Base-by-base conservation (phyloP, 2,888 invertebrate genomes). In the Oxyteleia sp. region DNA sequence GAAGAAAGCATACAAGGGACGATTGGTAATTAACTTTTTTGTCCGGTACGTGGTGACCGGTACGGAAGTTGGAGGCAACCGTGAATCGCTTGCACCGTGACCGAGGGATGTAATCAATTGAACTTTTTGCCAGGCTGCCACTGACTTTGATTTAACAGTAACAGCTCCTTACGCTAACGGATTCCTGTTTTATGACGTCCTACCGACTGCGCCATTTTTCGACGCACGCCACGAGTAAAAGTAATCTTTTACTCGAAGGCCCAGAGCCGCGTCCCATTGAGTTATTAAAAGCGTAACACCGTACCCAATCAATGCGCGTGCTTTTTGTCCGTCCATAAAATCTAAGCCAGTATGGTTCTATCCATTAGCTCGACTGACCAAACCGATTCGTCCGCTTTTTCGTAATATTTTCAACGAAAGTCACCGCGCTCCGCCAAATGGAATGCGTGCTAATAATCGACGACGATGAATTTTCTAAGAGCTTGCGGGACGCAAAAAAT, bases 11-110 rank as follows among this genome's bases (percentile, higher is more conserved):
- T 53, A 68, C 61, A 32, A 72, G 55, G 64, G 76, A 79, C 68
- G 71, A 66, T 68, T 23, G 82, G 85, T 86, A 87, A 90, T 89
- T 88, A 89, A 89, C 89, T 90, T 88, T 90, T 90, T 90, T 86
- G 85, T 86, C 87, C 84, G 84, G 43, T 47, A 41, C 57, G 35
- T 35, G 51, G 69, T n/a, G n/a, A 63, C 29, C 38, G 47, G 38
- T 47, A 45, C 23, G 61, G 63, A 64, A 76, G 49, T 55, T 63
- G 72, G 72, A 61, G 64, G 75, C 51, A 66, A 81, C 53, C 68
- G 75, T 82, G 72, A 84, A 75, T 76, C 78, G 74, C 35, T 69
- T 57, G 51, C 79, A 88, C 72, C 66, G 45, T 23, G 71, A 49
- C 26, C 64, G 71, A 47, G 69, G 59, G 51, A 53, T 2, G 66